These are phyloP conservation scores for Lepisosteus osseus DNA, from an alignment of 2,113 vertebrate genomes.

Conservation along the genomic window DNA sequence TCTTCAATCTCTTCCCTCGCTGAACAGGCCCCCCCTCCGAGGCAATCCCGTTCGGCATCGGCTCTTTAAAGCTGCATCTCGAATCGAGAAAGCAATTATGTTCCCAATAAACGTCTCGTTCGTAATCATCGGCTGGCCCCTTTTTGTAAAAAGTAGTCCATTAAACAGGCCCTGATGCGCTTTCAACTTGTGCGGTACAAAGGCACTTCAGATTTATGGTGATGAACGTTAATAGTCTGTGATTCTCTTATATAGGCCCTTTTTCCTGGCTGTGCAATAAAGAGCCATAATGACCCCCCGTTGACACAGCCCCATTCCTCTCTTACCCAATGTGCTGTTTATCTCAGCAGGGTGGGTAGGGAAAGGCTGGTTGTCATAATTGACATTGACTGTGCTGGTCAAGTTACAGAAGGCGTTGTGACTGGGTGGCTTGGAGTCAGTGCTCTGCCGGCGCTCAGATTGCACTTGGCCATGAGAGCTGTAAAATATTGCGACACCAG, in stretches of 20 bases:
- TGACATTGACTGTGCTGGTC: background rate
- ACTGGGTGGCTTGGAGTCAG: no score
- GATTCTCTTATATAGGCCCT: slow-evolving; percentile 2
- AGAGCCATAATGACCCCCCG: slow-evolving; percentile 7
- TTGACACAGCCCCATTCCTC: background rate
- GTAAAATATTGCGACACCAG: no score
- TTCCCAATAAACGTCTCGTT: background rate
- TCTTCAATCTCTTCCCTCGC: no score
- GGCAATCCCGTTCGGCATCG: background rate
- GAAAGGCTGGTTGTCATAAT: background rate
- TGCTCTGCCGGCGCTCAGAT: no score
- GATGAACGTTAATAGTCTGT: slow-evolving; percentile 11
- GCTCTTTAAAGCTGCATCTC: background rate
- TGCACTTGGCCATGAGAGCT: no score
- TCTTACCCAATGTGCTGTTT: background rate
- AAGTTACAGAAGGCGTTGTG: no score
- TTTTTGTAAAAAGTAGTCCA: background rate
- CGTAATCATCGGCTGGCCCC: background rate
- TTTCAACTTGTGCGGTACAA: slow-evolving; percentile 5
- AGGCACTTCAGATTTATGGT: slow-evolving; percentile 6
- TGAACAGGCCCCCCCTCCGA: background rate
- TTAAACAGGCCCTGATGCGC: background rate
- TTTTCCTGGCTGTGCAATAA: slow-evolving; percentile 15
- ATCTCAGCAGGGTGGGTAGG: background rate
- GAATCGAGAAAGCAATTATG: background rate